phyloP scores from a whole-genome alignment of 2,797 vertebrate species.

The Argya squamiceps region DNA sequence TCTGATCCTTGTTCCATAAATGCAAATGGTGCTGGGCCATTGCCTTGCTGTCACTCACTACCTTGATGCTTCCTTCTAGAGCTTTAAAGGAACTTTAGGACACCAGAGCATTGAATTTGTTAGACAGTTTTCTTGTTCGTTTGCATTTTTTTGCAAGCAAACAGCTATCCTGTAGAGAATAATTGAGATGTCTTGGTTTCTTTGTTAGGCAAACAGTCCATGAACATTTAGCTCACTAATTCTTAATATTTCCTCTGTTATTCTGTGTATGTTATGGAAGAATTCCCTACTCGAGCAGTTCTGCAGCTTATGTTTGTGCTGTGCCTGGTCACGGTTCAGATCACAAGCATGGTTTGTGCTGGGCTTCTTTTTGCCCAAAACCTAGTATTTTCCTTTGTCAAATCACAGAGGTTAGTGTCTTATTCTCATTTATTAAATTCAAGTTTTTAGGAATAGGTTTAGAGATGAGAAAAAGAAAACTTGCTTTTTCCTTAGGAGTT shows the following conservation, averaged over 20 bases:
- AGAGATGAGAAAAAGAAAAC: background rate
- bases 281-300: background rate
- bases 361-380: background rate
- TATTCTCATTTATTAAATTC: background rate
- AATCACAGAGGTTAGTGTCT: background rate
- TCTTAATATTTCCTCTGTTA: background rate
- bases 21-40: background rate
- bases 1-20: background rate
- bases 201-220: background rate
- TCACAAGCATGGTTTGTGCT: accelerated
- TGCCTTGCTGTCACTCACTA: background rate
- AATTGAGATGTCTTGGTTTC: background rate
- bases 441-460: background rate
- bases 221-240: background rate
- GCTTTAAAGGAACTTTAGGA: background rate
- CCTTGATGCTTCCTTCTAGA: background rate
- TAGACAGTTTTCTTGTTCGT: accelerated
- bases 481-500: background rate
- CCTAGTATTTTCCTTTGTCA: background rate
- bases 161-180: background rate
- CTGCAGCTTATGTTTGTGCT: background rate
- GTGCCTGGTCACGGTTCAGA: accelerated
- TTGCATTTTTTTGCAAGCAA: background rate
- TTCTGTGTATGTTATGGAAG: background rate
- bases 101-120: background rate